phyloP scores from a whole-genome alignment of 2,797 vertebrate genomes.

The Poliocrania exsul region DNA sequence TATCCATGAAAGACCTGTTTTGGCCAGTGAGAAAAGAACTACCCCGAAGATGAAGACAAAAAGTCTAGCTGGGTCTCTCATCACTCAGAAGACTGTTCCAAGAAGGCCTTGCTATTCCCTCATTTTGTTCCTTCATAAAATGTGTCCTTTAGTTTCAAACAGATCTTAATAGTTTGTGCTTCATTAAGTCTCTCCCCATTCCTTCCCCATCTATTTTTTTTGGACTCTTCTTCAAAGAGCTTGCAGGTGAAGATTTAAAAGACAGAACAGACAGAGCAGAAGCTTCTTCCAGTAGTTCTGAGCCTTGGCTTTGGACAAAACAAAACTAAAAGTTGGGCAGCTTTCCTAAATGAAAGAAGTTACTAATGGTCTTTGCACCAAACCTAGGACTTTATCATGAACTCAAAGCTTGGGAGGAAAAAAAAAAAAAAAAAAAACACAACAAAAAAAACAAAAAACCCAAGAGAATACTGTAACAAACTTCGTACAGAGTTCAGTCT shows the following conservation, averaged over 20 bases:
- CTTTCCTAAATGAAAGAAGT: conserved; percentile 86
- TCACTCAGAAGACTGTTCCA: conserved; percentile 74
- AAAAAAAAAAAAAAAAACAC: conserved; percentile 63
- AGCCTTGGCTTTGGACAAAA: conserved; percentile 90
- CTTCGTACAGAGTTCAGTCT: conserved; percentile 99
- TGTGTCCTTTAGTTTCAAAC: conserved; percentile 91
- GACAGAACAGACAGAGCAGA: conserved; percentile 87
- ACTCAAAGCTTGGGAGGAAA: conserved; percentile 92
- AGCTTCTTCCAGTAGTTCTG: conserved; percentile 89
- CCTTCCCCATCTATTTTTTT: conserved; percentile 55
- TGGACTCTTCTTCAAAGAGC: conserved; percentile 94
- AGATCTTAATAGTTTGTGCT: conserved; percentile 91
- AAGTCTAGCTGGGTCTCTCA: conserved; percentile 80
- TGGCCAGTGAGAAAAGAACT: conserved; percentile 86
- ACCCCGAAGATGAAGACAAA: conserved; percentile 80
- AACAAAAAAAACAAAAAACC: conserved; percentile 78
- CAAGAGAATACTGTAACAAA: conserved; percentile 99
- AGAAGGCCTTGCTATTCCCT: conserved; percentile 86
- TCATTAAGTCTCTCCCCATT: conserved; percentile 84
- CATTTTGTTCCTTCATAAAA: conserved; percentile 90
- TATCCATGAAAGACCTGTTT: conserved; percentile 86
- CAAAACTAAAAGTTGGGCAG: conserved; percentile 87
- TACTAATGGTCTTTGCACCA: conserved; percentile 92
- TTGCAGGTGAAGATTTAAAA: conserved; percentile 88
- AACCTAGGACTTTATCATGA: conserved; percentile 94